phyloP scores from a whole-genome alignment of 2,888 invertebrate species.

The Seira sanloemensis region DNA sequence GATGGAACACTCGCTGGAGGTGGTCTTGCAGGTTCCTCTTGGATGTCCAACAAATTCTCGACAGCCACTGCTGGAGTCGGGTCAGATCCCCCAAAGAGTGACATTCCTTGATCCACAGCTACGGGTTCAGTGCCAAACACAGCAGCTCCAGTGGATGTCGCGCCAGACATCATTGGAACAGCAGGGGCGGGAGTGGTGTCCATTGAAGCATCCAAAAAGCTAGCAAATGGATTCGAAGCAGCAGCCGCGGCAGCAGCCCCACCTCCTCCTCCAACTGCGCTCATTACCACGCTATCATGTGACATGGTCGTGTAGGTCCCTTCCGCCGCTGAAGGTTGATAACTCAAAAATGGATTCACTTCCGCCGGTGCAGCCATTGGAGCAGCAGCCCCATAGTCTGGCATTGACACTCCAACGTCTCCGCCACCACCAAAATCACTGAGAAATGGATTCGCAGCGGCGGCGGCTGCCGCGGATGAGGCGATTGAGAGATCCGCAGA shows the following conservation, averaged over 20 bases:
- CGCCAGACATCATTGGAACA: slow-evolving; percentile 21
- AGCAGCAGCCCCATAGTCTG: slow-evolving; percentile 46
- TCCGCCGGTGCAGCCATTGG: slow-evolving; percentile 30
- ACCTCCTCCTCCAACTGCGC: slow-evolving; percentile 14
- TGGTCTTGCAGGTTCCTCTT: slow-evolving; percentile 50
- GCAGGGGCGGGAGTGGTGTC: slow-evolving; percentile 11
- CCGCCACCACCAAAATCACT: slow-evolving; percentile 49
- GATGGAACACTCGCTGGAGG: slow-evolving; percentile 52
- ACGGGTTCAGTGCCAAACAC: slow-evolving; percentile 46
- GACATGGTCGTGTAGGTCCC: slow-evolving; percentile 35
- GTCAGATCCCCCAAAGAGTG: slow-evolving; percentile 54
- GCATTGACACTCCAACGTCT: background rate
- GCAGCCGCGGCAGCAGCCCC: slow-evolving; percentile 62
- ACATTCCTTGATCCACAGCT: slow-evolving; percentile 23
- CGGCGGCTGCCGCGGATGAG: slow-evolving; percentile 18
- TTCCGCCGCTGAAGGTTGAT: slow-evolving; percentile 39
- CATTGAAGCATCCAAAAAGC: slow-evolving; percentile 59
- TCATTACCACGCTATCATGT: slow-evolving; percentile 26
- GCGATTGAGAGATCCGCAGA: slow-evolving; percentile 71
- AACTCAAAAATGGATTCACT: slow-evolving; percentile 65
- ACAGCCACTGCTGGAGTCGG: slow-evolving; percentile 51
- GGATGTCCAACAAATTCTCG: slow-evolving; percentile 43
- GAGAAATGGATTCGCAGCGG: slow-evolving; percentile 69
- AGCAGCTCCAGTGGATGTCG: slow-evolving; percentile 51
- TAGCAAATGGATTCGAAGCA: slow-evolving; percentile 70